Base-by-base conservation (phyloP, 2,888 invertebrate genomes). In the Drosophila histrio region DNA sequence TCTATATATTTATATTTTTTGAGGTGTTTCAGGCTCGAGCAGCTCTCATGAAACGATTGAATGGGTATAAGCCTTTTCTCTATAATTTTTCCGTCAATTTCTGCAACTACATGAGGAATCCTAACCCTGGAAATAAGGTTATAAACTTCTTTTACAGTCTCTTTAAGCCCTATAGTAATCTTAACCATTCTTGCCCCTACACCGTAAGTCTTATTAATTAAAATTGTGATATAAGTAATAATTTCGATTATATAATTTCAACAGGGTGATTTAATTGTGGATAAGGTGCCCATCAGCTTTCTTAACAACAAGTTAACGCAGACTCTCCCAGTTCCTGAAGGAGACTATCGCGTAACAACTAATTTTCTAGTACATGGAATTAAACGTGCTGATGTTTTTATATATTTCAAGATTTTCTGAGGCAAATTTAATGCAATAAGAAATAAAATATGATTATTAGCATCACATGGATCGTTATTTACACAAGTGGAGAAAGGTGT, bases 221-320 rank as follows among this genome's bases (percentile, higher is more conserved):
- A 15, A 24, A 0, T 9, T 4, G 11, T 9, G 11, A 2, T 15
- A 24, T 2, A 15, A 24, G 2, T 3, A n/a, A 39, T 22, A n/a
- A 21, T 11, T n/a, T n/a, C 0, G 2, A 15, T 9, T 15, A 24
- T 24, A 8, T 13, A 13, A 8, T 1, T 6, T 39, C 22, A 24
- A 9, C 15, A 43, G 24, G 13, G 56, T 8, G 69, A 69, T 15
- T 0, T 74, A 8, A 22, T 68, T 32, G 22, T 72, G 22, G 63
- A 72, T 3, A 73, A 68, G 26, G 9, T 72, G 8, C 75, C 75
- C 5, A 53, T 54, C 2, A 22, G 39, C 0, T 69, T 46, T 11
- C 1, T 73, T 6, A 6, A 50, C n/a, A 11, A 60, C 1, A 43
- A 53, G 9, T 11, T 69, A 1, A 28, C 17, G 0, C 3, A 19